These are phyloP conservation scores for Sussaba pulchella DNA, from an alignment of 2,888 invertebrate species.

Conservation along the genomic window DNA sequence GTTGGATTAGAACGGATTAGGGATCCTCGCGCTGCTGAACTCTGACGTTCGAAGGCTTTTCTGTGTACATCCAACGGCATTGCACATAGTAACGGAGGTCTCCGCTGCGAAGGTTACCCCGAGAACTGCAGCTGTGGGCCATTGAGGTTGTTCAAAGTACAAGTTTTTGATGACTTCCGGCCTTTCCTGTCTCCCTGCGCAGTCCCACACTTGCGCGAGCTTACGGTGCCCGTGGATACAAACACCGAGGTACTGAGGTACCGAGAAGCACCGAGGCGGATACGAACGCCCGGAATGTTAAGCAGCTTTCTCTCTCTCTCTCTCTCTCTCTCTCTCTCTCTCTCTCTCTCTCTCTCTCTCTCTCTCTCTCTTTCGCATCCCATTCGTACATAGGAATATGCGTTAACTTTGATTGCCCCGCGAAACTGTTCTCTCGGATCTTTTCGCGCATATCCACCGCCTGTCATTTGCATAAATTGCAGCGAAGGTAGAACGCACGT, in stretches of 20 bases:
- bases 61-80: conserved; percentile 12
- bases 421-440: conserved; percentile 36
- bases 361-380: too few relatives aligned
- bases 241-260: not conserved
- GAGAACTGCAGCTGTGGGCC: conserved; percentile 31
- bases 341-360: too few relatives aligned
- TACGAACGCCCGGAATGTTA: not conserved
- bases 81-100: not conserved
- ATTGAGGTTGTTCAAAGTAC: conserved; percentile 72
- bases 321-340: too few relatives aligned
- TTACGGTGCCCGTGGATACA: not conserved
- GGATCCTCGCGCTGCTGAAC: conserved; percentile 24
- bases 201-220: not conserved
- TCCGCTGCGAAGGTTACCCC: not conserved
- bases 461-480: conserved; percentile 19
- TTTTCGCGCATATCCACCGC: not conserved
- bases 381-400: conserved; percentile 20
- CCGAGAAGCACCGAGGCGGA: not conserved
- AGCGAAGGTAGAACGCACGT: conserved; percentile 1
- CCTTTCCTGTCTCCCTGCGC: conserved; percentile 31
- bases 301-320: not conserved
- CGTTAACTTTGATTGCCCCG: conserved; percentile 64
- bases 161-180: conserved; percentile 78
- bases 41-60: conserved; percentile 13
- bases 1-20: conserved; percentile 56